Percentiles rank a stretch among this genome's conserved stretches.
Conservation (phyloP, 2,113 vertebrate genomes). For the Madoqua kirkii region DNA sequence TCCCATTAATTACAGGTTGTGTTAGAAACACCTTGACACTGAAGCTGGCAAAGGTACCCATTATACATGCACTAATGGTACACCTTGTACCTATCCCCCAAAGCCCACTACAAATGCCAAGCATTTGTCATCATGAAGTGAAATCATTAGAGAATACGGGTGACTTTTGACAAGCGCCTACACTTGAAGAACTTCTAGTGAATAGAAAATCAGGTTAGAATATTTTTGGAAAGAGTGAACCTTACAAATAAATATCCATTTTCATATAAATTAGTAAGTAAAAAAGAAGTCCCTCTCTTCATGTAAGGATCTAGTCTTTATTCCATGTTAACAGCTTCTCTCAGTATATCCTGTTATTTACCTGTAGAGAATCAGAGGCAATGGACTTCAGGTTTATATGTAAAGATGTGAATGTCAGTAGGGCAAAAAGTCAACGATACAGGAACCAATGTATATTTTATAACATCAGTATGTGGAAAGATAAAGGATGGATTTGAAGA, state of each 20-base stretch:
- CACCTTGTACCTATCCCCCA: not conserved
- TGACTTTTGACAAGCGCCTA: not conserved
- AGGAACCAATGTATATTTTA: not conserved
- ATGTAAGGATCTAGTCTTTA: not conserved
- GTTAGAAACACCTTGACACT: constrained; percentile 23
- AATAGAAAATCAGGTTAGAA: not conserved
- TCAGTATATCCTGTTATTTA: not conserved
- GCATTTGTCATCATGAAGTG: constrained; percentile 37
- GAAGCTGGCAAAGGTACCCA: not conserved
- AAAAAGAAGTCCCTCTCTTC: not conserved
- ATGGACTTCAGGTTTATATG: not conserved
- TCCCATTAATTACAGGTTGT: constrained; percentile 57
- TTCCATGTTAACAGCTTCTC: not conserved
- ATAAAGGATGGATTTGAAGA: not conserved
- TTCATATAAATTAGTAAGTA: not conserved
- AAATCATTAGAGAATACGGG: constrained; percentile 44
- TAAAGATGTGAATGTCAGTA: not conserved
- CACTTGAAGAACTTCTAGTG: constrained; percentile 24
- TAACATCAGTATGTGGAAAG: not conserved
- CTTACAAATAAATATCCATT: not conserved
- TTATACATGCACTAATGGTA: not conserved
- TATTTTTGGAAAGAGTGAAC: not conserved
- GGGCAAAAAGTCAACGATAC: not conserved
- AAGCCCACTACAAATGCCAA: constrained; percentile 36
- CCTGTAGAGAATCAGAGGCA: not conserved